Evolutionary conservation across 2,888 invertebrate species (phyloP).

Genomic region (Amphipyra tragopoginis): DNA sequence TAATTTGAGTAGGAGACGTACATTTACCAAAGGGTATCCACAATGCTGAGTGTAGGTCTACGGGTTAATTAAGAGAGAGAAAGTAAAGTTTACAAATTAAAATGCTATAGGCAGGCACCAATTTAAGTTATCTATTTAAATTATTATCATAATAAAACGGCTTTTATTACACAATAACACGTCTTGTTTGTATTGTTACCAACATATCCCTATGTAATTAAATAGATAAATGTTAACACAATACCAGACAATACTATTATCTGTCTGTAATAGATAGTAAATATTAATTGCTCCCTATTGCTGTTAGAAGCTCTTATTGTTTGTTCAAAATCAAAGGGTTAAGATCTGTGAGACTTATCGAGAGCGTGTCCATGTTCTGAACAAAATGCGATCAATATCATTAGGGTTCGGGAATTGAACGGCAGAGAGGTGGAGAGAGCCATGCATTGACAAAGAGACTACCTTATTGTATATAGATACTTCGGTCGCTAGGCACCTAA

Average conservation of each 20-base stretch:
- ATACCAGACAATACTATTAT: constrained; percentile 33
- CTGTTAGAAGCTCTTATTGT: constrained; percentile 41
- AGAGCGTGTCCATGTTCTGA: constrained; percentile 63
- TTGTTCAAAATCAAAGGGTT: constrained; percentile 47
- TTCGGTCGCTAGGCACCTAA: too few relatives aligned
- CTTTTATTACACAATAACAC: too few relatives aligned
- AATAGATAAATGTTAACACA: constrained; percentile 39
- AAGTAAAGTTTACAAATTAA: too few relatives aligned
- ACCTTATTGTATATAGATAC: constrained; percentile 57
- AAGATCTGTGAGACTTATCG: constrained; percentile 68
- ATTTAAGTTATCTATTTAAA: too few relatives aligned
- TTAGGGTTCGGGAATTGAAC: constrained; percentile 75
- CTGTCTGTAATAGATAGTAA: constrained; percentile 28
- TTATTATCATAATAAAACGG: too few relatives aligned
- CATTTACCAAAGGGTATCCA: too few relatives aligned
- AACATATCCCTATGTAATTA: constrained; percentile 27
- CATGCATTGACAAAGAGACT: constrained; percentile 70
- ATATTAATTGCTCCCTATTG: constrained; percentile 45
- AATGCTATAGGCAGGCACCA: too few relatives aligned
- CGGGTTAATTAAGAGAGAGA: too few relatives aligned
- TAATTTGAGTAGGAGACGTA: too few relatives aligned
- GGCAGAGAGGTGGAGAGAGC: constrained; percentile 66
- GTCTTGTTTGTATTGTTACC: constrained; percentile 23
- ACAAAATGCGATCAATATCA: constrained; percentile 79
- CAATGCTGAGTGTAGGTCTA: too few relatives aligned